These are phyloP conservation scores for Mesoligia furuncula DNA, from an alignment of 2,888 invertebrate species.

Conservation along the genomic window DNA sequence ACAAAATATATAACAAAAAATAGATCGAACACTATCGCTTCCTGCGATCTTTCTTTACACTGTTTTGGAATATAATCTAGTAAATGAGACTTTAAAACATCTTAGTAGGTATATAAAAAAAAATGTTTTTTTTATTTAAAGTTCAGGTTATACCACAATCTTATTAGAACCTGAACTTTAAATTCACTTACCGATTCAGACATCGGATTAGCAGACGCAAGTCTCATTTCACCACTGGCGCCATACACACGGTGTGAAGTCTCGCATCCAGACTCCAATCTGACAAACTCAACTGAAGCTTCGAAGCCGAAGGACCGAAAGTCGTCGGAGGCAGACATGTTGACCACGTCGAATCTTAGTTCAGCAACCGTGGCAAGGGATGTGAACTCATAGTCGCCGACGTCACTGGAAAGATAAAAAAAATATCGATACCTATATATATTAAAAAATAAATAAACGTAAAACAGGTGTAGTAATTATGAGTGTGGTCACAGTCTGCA, in stretches of 20 bases:
- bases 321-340: conserved; percentile 96
- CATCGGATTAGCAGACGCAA: conserved; percentile 87
- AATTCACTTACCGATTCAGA: conserved; percentile 87
- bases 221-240: conserved; percentile 94
- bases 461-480: background rate
- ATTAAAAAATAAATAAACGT: background rate
- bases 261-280: conserved; percentile 92
- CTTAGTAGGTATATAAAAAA: too few relatives aligned
- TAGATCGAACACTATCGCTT: background rate
- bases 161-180: background rate
- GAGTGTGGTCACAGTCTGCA: background rate
- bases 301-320: conserved; percentile 96
- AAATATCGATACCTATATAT: too few relatives aligned
- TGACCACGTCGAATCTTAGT: conserved; percentile 94
- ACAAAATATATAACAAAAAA: background rate
- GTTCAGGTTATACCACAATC: too few relatives aligned
- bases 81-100: background rate
- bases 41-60: background rate
- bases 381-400: conserved; percentile 92
- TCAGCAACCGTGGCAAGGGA: conserved; percentile 95
- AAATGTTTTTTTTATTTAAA: too few relatives aligned
- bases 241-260: conserved; percentile 93
- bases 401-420: conserved; percentile 77
- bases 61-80: background rate
- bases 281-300: conserved; percentile 95